A percentile compares a stretch with the other conserved stretches of the same genome.
Conservation (phyloP, 2,113 vertebrate species). For the Prolemur simus region DNA sequence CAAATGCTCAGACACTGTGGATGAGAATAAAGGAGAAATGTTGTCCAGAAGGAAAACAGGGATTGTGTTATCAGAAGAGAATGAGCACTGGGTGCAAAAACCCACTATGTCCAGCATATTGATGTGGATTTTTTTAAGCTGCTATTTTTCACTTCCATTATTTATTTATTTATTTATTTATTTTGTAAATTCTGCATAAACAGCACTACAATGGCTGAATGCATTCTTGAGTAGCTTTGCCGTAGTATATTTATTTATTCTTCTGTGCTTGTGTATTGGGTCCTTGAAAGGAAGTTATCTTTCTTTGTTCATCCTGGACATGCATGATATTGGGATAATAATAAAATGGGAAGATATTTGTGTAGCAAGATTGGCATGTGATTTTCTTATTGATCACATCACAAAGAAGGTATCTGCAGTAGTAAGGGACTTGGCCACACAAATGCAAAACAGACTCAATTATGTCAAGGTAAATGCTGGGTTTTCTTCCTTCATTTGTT, state of each 20-base stretch:
- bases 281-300: background rate
- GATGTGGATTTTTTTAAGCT: background rate
- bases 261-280: background rate
- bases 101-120: accelerated
- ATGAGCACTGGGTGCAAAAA: background rate
- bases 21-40: background rate
- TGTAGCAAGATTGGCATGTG: too few relatives aligned
- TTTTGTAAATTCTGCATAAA: background rate
- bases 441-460: background rate
- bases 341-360: background rate
- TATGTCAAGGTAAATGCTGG: accelerated
- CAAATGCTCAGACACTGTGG: accelerated
- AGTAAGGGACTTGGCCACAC: accelerated
- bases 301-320: background rate
- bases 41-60: background rate
- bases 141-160: background rate
- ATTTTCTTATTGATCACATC: background rate
- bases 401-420: background rate
- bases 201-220: background rate
- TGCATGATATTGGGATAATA: background rate
- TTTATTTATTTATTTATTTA: background rate
- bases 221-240: background rate
- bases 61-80: background rate
- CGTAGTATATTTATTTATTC: background rate
- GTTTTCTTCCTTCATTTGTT: background rate